Base-by-base conservation (phyloP, 2,888 invertebrate genomes). In the Mesorhabditis belari region DNA sequence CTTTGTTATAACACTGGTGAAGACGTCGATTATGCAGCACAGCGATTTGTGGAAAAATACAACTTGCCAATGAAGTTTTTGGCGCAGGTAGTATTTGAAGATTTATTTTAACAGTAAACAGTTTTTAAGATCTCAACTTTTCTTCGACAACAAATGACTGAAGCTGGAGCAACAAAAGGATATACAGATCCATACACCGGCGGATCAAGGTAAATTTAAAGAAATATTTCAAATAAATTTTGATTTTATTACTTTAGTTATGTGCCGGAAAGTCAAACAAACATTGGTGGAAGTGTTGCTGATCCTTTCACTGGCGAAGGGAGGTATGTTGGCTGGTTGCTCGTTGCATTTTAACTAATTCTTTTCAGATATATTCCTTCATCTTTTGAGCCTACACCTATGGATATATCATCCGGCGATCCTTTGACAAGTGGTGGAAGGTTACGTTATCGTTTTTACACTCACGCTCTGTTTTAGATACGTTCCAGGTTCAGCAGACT, bases 1-100 rank as follows among this genome's bases (percentile, higher is more conserved):
- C 84, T 96, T 67, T 93, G 94, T 0, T 96, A 88, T 82, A 93
- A 96, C 82, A 86, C 86, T 63, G 87, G 86, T 23, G 91, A 96
- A 71, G 93, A 96, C 83, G 92, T 94, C 0, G 95, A 92, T 89
- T 85, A 87, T 57, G 90, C 89, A 0, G 94, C 96, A 0, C 91
- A 95, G 81, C 85, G 87, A 27, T 96, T 96, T 81, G 89, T 95
- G 67, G 88, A 91, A 75, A 88, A 88, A 75, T 86, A 96, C 81
- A 85, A 88, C 74, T 85, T 96, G 65, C 90, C 90, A 62, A 90
- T 91, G 82, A 86, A 87, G 55, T 93, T 90, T 83, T 85, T 94
- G 69, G 92, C 94, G 75, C 83, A 87, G 85, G 90, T 95, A 27
- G 4, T 9, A 35, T 57, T 19, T n/a, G n/a, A 26, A 55, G 12